Evolutionary conservation across 1,140 invertebrate species (phyloP), one percentile per base, ranked within the genome.

Genomic region (Maconellicoccus hirsutus): DNA sequence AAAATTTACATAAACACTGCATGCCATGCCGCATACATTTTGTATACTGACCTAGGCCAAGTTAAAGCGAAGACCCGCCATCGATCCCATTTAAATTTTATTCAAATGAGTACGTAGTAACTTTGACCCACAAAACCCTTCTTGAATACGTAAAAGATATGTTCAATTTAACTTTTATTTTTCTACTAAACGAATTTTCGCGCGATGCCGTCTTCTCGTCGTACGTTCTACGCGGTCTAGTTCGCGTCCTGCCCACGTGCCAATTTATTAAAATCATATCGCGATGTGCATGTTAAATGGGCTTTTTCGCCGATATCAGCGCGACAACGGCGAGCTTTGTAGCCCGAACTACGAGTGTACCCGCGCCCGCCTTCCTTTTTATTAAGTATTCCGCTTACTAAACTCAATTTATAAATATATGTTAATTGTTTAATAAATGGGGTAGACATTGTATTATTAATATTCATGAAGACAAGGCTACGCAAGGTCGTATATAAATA

Each of bases 81-180:
- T 66, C 61, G 61, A 66, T 66, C 61, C 61, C 61, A 66, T 66
- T 66, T 66, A 66, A 66, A 66, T 66, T 66, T 66, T 66, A 66
- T 66, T 66, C 61, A 66, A 66, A 66, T 66, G 61, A 66, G 61
- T 66, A 66, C 61, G 61, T 66, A 66, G 61, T 66, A 66, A 66
- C 61, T 66, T 66, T 66, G 61, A 66, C 61, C 61, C 61, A 66
- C 61, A 66, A 66, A 66, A 66, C 61, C 61, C 61, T 66, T 66
- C 25, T 66, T 26, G 61, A 66, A 66, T 66, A 66, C 61, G 61
- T 66, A 66, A 66, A 66, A 66, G 61, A 66, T 66, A 26, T 66
- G 25, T 66, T 52, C 42, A 52, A 52, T 52, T 52, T 52, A 52
- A 52, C 42, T 52, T 52, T 52, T 52, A 52, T 52, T 52, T 52